Base-by-base conservation (phyloP, 2,888 invertebrate genomes). In the Ethmia dodecea region DNA sequence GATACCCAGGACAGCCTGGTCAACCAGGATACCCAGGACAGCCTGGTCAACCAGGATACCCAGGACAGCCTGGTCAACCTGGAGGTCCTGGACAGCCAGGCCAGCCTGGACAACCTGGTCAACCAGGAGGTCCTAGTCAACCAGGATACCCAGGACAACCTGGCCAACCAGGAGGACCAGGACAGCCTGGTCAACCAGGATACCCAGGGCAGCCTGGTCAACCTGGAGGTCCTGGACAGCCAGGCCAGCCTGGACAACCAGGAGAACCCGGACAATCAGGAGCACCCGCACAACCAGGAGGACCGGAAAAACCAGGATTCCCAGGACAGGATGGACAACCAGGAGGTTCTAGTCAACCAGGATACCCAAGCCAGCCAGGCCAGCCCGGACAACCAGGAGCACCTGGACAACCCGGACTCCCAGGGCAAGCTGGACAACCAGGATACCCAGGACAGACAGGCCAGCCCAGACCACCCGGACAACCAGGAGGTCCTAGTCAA, bases 341-440 rank as follows among this genome's bases (percentile, higher is more conserved):
- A 9, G 52, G 50, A 4, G 5, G 33, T 6, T 44, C 48, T 5
- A 45, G 46, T 3, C 33, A 42, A 0, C 50, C 50, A 5, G 45
- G 47, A 0, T 25, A 45, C 4, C 53, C 52, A 4, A 52, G 47
- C 6, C 22, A 44, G 2, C 52, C 57, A 14, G 53, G 56, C n/a
- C 14, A 34, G 1, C 57, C 57, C 5, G 56, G 56, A 8, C 33
- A 46, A 4, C 49, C 47, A 10, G 45, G 47, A 1, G 16, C 35
- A 12, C 49, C 38, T 9, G 48, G 49, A 9, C 34, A 38, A 10
- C 51, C 52, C 29, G 55, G 55, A 8, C n/a, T 35, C 2, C 52
- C 52, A 18, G 53, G 55, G 11, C 25, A 31, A 47, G 10, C 35
- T 5, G 41, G 49, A 81, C 58, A 25, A 80, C 50, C 47, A 13